These are phyloP conservation scores for Fundulus diaphanus DNA, from an alignment of 2,797 vertebrate genomes.

Conservation along the genomic window DNA sequence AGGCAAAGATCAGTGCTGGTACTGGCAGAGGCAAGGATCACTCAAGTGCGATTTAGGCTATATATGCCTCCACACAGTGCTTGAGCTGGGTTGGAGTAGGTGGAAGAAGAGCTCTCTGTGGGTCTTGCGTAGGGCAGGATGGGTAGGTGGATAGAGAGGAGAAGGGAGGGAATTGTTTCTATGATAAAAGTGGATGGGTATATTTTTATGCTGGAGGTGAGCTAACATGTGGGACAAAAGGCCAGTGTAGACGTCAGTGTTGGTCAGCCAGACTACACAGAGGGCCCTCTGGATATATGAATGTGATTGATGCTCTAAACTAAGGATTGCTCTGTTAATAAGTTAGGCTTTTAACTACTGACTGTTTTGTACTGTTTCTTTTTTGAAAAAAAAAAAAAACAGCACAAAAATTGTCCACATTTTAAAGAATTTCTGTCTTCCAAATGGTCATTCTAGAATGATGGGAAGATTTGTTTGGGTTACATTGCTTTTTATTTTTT, in stretches of 20 bases:
- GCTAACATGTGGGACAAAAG: constrained; percentile 33
- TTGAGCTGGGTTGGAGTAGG: constrained; percentile 56
- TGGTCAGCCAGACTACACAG: constrained; percentile 22
- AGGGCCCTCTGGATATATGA: constrained; percentile 21
- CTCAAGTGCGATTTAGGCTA: constrained; percentile 55
- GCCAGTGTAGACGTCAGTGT: constrained; percentile 41
- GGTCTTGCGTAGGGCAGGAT: constrained; percentile 39
- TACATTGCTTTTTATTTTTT: no score
- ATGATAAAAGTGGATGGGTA: constrained; percentile 45
- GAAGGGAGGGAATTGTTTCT: constrained; percentile 37
- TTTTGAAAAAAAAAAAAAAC: no score
- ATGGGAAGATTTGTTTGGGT: no score
- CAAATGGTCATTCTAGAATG: no score
- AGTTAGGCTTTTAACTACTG: no score
- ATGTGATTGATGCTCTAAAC: constrained; percentile 15
- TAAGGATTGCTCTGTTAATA: neutral
- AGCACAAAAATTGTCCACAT: no score
- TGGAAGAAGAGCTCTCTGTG: constrained; percentile 59
- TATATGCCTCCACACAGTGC: constrained; percentile 45
- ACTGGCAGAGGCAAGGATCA: constrained; percentile 48
- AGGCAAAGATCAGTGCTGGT: constrained; percentile 51
- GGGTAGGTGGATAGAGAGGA: constrained; percentile 45
- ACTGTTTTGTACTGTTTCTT: no score
- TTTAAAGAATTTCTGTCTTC: no score
- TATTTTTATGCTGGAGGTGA: constrained; percentile 62